Evolutionary conservation across 2,113 vertebrate genomes (phyloP).

Genomic region (Saccopteryx bilineata): DNA sequence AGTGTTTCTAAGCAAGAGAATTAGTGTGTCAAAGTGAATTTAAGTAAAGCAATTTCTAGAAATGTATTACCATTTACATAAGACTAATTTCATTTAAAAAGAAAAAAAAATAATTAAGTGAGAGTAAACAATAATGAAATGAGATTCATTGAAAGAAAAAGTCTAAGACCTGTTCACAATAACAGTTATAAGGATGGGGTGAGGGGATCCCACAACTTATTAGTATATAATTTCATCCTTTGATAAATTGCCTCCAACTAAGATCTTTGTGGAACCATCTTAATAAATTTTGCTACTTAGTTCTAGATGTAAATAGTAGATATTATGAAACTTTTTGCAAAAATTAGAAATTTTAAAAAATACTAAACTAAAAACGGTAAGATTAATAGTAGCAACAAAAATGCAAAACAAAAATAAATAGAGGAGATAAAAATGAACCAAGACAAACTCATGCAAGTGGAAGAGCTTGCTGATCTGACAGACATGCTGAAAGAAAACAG

Average conservation of each 20-base stretch:
- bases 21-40: not conserved
- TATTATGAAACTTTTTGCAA: not conserved
- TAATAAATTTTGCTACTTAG: not conserved
- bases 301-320: not conserved
- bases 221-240: not conserved
- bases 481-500: not conserved
- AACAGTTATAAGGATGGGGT: not conserved
- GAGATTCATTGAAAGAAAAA: not conserved
- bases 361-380: slow-evolving; percentile 24
- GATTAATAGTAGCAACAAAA: not conserved
- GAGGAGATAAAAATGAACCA: not conserved
- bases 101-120: not conserved
- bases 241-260: not conserved
- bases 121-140: not conserved
- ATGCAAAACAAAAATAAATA: not conserved
- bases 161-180: not conserved
- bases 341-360: not conserved
- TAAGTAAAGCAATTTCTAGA: not conserved
- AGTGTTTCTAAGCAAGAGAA: not conserved
- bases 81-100: not conserved
- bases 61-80: not conserved
- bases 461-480: not conserved
- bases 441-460: not conserved
- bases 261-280: not conserved
- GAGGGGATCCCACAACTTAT: not conserved